Evolutionary conservation across 2,888 invertebrate genomes (phyloP).

Genomic region (Atethmia centrago): DNA sequence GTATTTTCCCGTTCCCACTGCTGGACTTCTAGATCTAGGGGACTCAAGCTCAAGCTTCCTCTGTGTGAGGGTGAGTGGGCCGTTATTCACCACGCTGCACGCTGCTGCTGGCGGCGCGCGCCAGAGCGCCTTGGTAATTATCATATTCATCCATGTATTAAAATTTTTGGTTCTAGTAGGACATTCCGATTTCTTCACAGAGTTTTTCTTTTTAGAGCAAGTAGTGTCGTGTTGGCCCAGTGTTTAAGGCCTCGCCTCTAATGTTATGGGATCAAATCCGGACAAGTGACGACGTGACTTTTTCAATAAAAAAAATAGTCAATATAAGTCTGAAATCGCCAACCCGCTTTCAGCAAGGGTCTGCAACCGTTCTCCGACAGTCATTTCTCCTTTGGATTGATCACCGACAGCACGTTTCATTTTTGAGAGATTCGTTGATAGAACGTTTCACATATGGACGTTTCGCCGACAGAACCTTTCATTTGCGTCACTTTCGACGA

Average conservation of each 20-base stretch:
- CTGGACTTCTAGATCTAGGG: not conserved
- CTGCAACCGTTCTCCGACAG: too few relatives aligned
- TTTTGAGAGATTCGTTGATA: too few relatives aligned
- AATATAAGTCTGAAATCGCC: not conserved
- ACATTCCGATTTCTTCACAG: not conserved
- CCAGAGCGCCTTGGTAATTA: not conserved
- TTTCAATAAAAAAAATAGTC: too few relatives aligned
- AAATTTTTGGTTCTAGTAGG: too few relatives aligned
- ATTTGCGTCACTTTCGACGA: too few relatives aligned
- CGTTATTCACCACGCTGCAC: not conserved
- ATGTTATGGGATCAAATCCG: not conserved
- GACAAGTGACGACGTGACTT: not conserved
- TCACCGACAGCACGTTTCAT: too few relatives aligned
- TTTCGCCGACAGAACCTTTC: too few relatives aligned
- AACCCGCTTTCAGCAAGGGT: not conserved
- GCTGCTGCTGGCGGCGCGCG: not conserved
- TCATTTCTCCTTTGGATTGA: too few relatives aligned
- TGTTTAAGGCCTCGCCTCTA: not conserved
- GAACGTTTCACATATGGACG: too few relatives aligned
- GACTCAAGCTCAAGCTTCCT: not conserved
- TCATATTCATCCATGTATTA: too few relatives aligned
- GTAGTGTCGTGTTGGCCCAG: not conserved
- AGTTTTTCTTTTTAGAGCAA: not conserved
- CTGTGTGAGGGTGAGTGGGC: not conserved
- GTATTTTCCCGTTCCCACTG: not conserved